Conservation (phyloP, 2,797 vertebrate genomes). For the Pogoniulus pusillus region DNA sequence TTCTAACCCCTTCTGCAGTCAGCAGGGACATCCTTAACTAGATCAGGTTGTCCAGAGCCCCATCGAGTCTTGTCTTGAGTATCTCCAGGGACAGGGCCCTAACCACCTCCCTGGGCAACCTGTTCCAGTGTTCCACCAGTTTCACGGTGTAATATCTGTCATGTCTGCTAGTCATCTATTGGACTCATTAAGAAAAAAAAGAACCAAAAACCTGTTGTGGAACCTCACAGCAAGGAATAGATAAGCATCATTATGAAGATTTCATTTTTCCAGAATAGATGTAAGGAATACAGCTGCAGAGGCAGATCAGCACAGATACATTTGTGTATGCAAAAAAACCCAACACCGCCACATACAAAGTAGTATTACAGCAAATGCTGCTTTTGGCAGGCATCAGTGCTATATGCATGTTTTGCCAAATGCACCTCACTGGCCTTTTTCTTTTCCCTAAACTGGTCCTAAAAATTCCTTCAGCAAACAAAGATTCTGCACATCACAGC, state of each 20-base stretch:
- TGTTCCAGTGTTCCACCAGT: too few species aligned
- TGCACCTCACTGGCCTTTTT: neutral
- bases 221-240: neutral
- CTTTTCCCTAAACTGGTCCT: neutral
- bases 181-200: neutral
- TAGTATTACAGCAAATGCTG: slow-evolving; percentile 28
- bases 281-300: slow-evolving; percentile 1
- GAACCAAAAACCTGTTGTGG: neutral
- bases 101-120: too few species aligned
- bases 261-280: neutral
- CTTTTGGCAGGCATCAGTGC: slow-evolving; percentile 13
- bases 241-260: neutral
- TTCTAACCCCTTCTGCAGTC: too few species aligned
- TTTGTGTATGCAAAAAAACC: neutral
- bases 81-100: too few species aligned
- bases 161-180: neutral
- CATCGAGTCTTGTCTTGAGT: too few species aligned
- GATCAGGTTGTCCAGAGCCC: too few species aligned
- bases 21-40: too few species aligned
- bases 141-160: neutral
- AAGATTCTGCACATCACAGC: neutral
- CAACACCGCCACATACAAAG: neutral
- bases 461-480: slow-evolving; percentile 24
- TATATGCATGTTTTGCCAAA: neutral
- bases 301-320: neutral